A percentile compares a stretch with the other conserved stretches of the same genome.
These are phyloP conservation scores for Stenurella melanura DNA, from an alignment of 2,888 invertebrate genomes.

Conservation along the genomic window DNA sequence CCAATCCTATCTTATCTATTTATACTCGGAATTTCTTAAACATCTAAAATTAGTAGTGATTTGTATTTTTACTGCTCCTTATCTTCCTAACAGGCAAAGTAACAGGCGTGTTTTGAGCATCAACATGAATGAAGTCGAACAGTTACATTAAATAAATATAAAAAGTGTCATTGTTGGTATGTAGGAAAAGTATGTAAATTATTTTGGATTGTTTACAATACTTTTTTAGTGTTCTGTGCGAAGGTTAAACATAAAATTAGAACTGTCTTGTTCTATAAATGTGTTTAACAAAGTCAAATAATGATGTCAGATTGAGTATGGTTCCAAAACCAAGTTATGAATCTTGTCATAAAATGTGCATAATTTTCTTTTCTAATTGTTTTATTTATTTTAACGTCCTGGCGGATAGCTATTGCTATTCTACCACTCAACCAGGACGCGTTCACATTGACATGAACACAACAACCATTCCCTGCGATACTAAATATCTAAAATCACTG, in stretches of 20 bases:
- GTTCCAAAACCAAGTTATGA: too few relatives aligned
- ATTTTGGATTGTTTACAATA: slow-evolving; percentile 5
- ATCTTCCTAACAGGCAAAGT: slow-evolving; percentile 15
- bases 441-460: too few relatives aligned
- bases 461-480: too few relatives aligned
- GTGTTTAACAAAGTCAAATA: not conserved
- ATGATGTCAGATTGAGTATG: not conserved
- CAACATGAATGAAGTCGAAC: slow-evolving; percentile 22
- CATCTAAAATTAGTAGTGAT: slow-evolving; percentile 35
- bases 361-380: too few relatives aligned
- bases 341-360: too few relatives aligned
- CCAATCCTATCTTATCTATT: slow-evolving; percentile 24
- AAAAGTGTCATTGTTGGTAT: slow-evolving; percentile 20
- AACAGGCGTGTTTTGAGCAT: not conserved
- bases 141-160: slow-evolving; percentile 29
- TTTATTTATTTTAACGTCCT: too few relatives aligned
- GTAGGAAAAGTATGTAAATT: slow-evolving; percentile 16
- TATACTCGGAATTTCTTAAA: slow-evolving; percentile 17
- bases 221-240: not conserved
- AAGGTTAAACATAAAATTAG: slow-evolving; percentile 18
- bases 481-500: too few relatives aligned
- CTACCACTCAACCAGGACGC: too few relatives aligned
- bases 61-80: slow-evolving; percentile 35
- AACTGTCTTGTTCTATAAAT: slow-evolving; percentile 18
- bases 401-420: too few relatives aligned